Conservation (phyloP, 2,888 invertebrate species). For the Heliconius charithonia region DNA sequence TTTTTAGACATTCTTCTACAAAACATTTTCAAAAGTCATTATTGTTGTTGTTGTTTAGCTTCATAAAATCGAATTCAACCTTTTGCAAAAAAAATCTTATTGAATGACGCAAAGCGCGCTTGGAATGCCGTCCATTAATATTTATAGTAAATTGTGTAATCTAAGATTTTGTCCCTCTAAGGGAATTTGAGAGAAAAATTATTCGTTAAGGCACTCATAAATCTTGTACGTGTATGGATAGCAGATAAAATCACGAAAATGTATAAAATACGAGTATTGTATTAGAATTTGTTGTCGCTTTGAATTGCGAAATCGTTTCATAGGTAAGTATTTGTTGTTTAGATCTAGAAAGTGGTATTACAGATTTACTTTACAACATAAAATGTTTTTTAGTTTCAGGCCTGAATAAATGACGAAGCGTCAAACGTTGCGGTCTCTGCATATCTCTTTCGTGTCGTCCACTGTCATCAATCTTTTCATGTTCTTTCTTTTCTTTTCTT, state of each 20-base stretch:
- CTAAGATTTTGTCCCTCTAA: slow-evolving; percentile 39
- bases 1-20: background rate
- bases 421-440: background rate
- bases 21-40: background rate
- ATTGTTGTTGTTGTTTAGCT: background rate
- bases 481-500: too few relatives aligned
- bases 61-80: background rate
- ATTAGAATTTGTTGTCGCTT: slow-evolving; percentile 8
- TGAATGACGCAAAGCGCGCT: slow-evolving; percentile 29
- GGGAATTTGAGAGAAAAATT: slow-evolving; percentile 46
- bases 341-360: too few relatives aligned
- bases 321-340: background rate
- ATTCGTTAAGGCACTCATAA: slow-evolving; percentile 41
- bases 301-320: background rate
- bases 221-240: slow-evolving; percentile 39
- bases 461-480: too few relatives aligned
- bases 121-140: slow-evolving; percentile 46
- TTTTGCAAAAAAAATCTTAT: slow-evolving; percentile 27
- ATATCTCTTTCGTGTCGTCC: too few relatives aligned
- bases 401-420: background rate
- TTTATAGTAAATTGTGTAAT: slow-evolving; percentile 45
- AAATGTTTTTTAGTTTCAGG: background rate
- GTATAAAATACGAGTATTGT: slow-evolving; percentile 22
- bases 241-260: slow-evolving; percentile 30
- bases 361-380: too few relatives aligned